Percentiles rank a stretch among this genome's conserved stretches.
phyloP scores from a whole-genome alignment of 2,888 invertebrate species.

The Lycophotia porphyrea region DNA sequence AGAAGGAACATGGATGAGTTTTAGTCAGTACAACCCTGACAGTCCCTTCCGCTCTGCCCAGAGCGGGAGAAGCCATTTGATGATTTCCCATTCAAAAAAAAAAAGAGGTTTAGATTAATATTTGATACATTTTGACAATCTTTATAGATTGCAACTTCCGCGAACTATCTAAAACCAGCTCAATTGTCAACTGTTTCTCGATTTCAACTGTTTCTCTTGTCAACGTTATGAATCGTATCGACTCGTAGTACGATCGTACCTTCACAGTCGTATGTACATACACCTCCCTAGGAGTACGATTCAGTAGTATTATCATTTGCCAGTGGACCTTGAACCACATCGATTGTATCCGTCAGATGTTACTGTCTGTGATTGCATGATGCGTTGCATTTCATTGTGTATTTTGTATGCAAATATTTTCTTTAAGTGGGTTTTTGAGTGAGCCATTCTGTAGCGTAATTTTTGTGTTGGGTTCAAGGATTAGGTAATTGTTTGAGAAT shows the following conservation, averaged over 20 bases:
- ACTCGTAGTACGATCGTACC: neutral
- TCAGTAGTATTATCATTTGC: neutral
- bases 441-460: neutral
- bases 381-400: conserved; percentile 25
- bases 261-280: neutral
- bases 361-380: conserved; percentile 23
- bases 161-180: neutral
- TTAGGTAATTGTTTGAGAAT: neutral
- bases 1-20: too few species aligned
- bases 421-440: conserved; percentile 16
- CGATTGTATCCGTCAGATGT: conserved; percentile 32
- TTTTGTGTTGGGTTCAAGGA: neutral
- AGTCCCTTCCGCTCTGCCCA: too few species aligned
- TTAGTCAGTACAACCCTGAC: too few species aligned
- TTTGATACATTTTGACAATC: neutral
- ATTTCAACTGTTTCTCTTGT: conserved; percentile 1
- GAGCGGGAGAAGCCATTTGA: too few species aligned
- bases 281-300: neutral
- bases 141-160: neutral
- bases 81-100: too few species aligned
- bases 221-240: too few species aligned
- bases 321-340: conserved; percentile 23
- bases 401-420: conserved; percentile 37
- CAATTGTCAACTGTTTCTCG: neutral
- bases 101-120: too few species aligned